These are phyloP conservation scores for Cepaea nemoralis DNA, from an alignment of 1,140 invertebrate genomes.

Conservation along the genomic window DNA sequence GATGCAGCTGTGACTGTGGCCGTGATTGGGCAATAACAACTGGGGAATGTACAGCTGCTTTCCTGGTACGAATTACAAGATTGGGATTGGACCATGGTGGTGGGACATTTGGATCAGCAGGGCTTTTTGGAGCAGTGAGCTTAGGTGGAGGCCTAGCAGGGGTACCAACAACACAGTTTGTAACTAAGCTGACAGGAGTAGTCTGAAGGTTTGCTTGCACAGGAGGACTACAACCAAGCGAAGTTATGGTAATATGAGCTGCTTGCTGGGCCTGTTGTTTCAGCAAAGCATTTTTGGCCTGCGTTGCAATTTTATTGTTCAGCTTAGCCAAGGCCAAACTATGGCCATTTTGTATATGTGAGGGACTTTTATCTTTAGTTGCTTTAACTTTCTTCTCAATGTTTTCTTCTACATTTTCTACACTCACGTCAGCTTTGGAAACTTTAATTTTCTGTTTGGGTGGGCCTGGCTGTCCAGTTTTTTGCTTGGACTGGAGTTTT, in stretches of 20 bases:
- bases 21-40: slow-evolving; percentile 27
- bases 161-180: slow-evolving; percentile 37
- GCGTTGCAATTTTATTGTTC: slow-evolving; percentile 26
- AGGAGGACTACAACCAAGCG: not conserved
- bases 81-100: slow-evolving; percentile 74
- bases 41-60: slow-evolving; percentile 68
- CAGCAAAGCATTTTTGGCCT: slow-evolving; percentile 39
- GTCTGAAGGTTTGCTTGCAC: not conserved
- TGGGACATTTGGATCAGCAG: slow-evolving; percentile 44
- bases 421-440: not conserved
- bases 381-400: slow-evolving; percentile 2
- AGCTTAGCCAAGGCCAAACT: slow-evolving; percentile 6
- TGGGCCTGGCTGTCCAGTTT: not conserved
- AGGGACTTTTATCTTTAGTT: slow-evolving; percentile 4
- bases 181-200: slow-evolving; percentile 20
- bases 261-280: slow-evolving; percentile 32
- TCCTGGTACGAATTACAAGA: slow-evolving; percentile 74
- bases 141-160: slow-evolving; percentile 33
- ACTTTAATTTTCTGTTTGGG: not conserved
- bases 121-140: slow-evolving; percentile 30
- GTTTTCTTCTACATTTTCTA: slow-evolving; percentile 40
- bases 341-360: slow-evolving; percentile 23
- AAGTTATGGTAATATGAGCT: slow-evolving; percentile 17
- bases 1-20: slow-evolving; percentile 13
- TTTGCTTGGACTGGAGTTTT: not conserved